Percentiles rank a stretch among this genome's conserved stretches.
Conservation (phyloP, 2,797 vertebrate genomes). For the Bucorvus abyssinicus region DNA sequence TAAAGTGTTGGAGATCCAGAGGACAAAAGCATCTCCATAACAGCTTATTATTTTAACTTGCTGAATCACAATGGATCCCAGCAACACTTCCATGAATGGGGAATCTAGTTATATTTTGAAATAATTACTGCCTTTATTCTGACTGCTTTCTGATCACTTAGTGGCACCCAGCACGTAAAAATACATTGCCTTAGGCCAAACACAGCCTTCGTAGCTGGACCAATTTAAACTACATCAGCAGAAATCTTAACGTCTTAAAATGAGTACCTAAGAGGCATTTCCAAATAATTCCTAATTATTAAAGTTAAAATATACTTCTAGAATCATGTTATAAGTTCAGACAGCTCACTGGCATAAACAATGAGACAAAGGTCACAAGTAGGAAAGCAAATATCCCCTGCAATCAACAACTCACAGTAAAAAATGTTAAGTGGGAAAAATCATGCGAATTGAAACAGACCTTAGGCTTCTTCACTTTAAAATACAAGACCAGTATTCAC, state of each 20-base stretch:
- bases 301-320: neutral
- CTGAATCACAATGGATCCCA: neutral
- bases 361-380: neutral
- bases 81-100: neutral
- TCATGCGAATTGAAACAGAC: neutral
- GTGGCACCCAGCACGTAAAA: neutral
- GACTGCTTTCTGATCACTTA: neutral
- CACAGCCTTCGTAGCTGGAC: neutral
- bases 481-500: neutral
- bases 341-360: neutral
- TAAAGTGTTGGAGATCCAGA: neutral
- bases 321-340: neutral
- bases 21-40: neutral
- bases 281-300: neutral
- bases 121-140: neutral
- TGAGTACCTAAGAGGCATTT: neutral
- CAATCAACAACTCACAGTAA: neutral
- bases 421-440: conserved; percentile 3
- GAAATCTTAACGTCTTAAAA: neutral
- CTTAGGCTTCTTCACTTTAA: neutral
- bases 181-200: neutral
- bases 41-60: neutral
- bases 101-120: neutral
- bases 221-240: neutral
- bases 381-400: conserved; percentile 16